These are phyloP conservation scores for Columba livia DNA, from an alignment of 2,113 vertebrate species.

Conservation along the genomic window DNA sequence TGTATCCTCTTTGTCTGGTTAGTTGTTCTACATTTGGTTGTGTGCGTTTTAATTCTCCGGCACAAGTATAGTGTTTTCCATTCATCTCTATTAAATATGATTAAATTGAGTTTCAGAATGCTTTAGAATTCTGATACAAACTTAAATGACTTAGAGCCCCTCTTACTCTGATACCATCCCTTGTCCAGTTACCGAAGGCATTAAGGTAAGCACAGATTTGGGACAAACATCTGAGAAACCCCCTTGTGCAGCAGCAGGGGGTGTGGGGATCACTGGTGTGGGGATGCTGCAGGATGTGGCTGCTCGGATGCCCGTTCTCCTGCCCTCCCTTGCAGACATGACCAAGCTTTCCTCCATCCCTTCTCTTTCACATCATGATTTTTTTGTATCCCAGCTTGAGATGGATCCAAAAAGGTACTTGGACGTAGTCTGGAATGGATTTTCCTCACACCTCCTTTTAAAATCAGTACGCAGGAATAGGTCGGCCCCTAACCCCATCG, in stretches of 20 bases:
- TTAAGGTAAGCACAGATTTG: background rate
- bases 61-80: background rate
- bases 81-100: background rate
- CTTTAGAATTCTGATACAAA: background rate
- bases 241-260: accelerated
- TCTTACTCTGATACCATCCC: background rate
- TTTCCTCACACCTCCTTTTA: background rate
- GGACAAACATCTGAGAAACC: background rate
- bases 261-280: accelerated
- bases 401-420: background rate
- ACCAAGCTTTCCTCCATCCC: background rate
- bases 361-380: accelerated
- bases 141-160: background rate
- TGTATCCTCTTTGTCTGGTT: background rate
- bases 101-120: background rate
- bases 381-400: background rate
- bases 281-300: accelerated
- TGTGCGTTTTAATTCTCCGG: background rate
- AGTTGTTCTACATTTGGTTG: background rate
- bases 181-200: background rate
- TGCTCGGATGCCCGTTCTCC: background rate
- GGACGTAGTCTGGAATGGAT: background rate
- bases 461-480: background rate
- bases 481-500: background rate
- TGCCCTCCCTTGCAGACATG: background rate